phyloP scores from a whole-genome alignment of 2,888 invertebrate species.

The Hydriomena furcata region DNA sequence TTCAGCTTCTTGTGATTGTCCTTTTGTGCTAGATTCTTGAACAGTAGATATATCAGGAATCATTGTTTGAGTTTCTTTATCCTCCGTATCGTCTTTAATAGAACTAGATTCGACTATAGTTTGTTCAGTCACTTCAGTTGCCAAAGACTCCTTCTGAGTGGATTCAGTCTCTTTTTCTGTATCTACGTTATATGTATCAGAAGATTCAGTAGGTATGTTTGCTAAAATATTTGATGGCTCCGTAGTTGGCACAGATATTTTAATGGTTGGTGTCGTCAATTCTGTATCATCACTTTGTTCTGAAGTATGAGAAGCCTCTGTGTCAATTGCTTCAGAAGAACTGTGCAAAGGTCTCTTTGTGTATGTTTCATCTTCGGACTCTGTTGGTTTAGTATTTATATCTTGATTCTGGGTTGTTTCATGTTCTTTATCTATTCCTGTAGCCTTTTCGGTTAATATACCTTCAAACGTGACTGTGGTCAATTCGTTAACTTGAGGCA shows the following conservation, averaged over 20 bases:
- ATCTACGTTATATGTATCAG: not conserved
- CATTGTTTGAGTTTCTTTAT: slow-evolving; percentile 12
- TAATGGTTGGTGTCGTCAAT: slow-evolving; percentile 10
- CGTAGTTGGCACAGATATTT: slow-evolving; percentile 11
- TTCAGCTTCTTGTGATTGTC: slow-evolving; percentile 12
- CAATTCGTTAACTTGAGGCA: not conserved
- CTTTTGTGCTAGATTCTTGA: slow-evolving; percentile 11
- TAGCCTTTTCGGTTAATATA: slow-evolving; percentile 5
- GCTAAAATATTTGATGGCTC: slow-evolving; percentile 12
- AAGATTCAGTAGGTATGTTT: slow-evolving; percentile 14
- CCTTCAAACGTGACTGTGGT: slow-evolving; percentile 1
- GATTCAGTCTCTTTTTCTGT: slow-evolving; percentile 11
- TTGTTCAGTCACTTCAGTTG: slow-evolving; percentile 10
- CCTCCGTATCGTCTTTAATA: slow-evolving; percentile 2
- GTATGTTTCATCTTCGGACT: slow-evolving; percentile 16
- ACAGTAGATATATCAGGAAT: slow-evolving; percentile 3
- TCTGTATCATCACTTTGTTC: slow-evolving; percentile 6
- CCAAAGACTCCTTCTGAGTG: slow-evolving; percentile 2
- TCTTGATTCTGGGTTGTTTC: slow-evolving; percentile 16
- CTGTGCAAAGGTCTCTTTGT: slow-evolving; percentile 7
- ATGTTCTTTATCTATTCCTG: slow-evolving; percentile 4
- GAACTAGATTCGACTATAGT: slow-evolving; percentile 13
- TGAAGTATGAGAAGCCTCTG: not conserved
- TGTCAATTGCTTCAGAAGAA: slow-evolving; percentile 11
- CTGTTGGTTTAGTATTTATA: slow-evolving; percentile 7